Evolutionary conservation across 2,888 invertebrate species (phyloP).

Genomic region (Taenaris catops): DNA sequence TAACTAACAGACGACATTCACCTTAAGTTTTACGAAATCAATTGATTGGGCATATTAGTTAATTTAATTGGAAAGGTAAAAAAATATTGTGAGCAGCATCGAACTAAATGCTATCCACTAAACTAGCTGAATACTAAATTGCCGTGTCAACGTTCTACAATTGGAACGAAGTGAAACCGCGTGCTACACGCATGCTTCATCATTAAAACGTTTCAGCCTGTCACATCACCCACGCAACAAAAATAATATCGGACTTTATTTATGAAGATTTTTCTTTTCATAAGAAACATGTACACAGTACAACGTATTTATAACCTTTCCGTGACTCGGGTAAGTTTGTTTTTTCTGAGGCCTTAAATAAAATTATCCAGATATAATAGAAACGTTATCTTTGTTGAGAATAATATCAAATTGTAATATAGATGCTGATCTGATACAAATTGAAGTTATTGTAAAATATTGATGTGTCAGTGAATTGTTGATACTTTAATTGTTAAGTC

Average conservation of each 20-base stretch:
- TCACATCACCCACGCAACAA: constrained; percentile 44
- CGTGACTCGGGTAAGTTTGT: constrained; percentile 18
- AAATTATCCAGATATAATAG: constrained; percentile 3
- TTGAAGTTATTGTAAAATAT: background rate
- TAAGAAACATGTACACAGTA: constrained; percentile 14
- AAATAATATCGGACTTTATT: constrained; percentile 40
- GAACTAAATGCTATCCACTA: no score
- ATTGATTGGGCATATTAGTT: no score
- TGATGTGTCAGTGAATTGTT: no score
- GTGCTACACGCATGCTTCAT: constrained; percentile 52
- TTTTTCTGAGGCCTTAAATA: constrained; percentile 7
- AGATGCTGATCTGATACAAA: background rate
- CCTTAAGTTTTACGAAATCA: no score
- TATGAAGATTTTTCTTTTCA: constrained; percentile 27
- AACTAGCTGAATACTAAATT: constrained; percentile 14
- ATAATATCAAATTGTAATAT: background rate
- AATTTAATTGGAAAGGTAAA: no score
- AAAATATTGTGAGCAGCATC: no score
- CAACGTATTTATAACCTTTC: constrained; percentile 21
- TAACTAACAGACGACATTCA: no score
- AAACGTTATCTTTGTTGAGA: constrained; percentile 1
- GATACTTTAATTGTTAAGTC: no score
- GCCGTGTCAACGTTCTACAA: constrained; percentile 24
- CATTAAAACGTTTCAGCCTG: constrained; percentile 37
- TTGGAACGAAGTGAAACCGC: constrained; percentile 40